Evolutionary conservation across 2,113 vertebrate species (phyloP), one percentile per base, ranked within the genome.

Genomic region (Rhynchopsitta pachyrhyncha): DNA sequence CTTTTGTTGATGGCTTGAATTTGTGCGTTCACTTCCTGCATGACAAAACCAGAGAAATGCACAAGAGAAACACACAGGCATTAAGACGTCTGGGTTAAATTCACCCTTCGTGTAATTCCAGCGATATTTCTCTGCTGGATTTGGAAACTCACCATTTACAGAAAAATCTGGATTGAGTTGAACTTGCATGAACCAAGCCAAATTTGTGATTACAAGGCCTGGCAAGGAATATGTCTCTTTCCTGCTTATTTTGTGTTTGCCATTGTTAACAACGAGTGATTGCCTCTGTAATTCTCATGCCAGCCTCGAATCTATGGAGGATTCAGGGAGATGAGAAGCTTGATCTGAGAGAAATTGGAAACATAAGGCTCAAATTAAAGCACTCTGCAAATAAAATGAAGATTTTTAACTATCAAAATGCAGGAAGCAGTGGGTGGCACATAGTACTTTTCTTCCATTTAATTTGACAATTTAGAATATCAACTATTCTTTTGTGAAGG

Each of bases 271-370:
- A 91, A 42, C 0, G 3, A 88, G 53, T 78, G 44, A 93, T 60
- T 73, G 74, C 50, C 79, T 90, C 82, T 60, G 82, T 83, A 96
- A 86, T 93, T 97, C 81, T 93, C 90, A 94, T 17, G 78, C 82
- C 80, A 92, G 47, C 86, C 37, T 76, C 7, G 28, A 96, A 83
- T 82, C 74, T 87, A 33, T 52, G 68, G 90, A 96, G 93, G 93
- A 83, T 87, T 64, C 37, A 84, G 46, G 83, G 87, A 94, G 92
- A 93, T 76, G 75, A 91, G 87, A 75, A 93, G 66, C 92, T 93
- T 93, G 60, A 91, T 93, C 68, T 70, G 80, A 91, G 68, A 69
- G 74, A 96, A 95, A 95, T 46, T 96, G 87, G 93, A 97, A 97
- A 66, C 82, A 73, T 70, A 75, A 75, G 90, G 93, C 70, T 97